Evolutionary conservation across 1,140 invertebrate species (phyloP).

Genomic region (Drosophila ananassae): DNA sequence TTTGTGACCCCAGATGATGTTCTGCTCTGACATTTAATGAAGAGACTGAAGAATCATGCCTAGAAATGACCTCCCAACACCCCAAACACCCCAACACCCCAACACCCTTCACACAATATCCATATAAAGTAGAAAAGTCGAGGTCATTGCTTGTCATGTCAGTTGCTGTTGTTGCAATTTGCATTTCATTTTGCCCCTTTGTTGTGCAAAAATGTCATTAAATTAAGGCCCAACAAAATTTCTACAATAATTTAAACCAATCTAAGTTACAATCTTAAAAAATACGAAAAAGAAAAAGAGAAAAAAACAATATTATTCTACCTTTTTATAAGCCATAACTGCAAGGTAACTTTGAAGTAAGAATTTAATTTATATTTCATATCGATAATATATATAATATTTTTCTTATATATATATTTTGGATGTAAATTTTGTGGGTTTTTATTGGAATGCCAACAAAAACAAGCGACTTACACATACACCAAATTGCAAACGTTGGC

Average conservation of each 20-base stretch:
- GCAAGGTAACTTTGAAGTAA: not conserved
- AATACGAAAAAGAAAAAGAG: constrained; percentile 14
- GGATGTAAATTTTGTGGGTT: not conserved
- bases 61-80: constrained; percentile 1
- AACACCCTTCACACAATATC: constrained; percentile 1
- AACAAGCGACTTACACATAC: constrained; percentile 26
- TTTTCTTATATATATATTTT: constrained; percentile 24
- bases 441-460: not conserved
- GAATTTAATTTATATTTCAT: not conserved
- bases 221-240: constrained; percentile 59
- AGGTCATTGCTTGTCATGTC: constrained; percentile 69
- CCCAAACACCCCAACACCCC: too few relatives aligned
- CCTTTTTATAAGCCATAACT: too few relatives aligned
- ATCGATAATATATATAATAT: constrained; percentile 31
- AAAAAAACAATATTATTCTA: too few relatives aligned
- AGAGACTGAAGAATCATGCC: constrained; percentile 37
- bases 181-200: constrained; percentile 76
- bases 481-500: constrained; percentile 35
- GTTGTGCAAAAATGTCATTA: constrained; percentile 73
- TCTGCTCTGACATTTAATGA: constrained; percentile 64
- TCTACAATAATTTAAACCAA: not conserved
- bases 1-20: constrained; percentile 17
- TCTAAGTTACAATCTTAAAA: not conserved
- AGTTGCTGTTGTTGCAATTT: constrained; percentile 64
- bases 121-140: constrained; percentile 45